These are phyloP conservation scores for Drosophila ficusphila DNA, from an alignment of 1,140 invertebrate species.

Conservation along the genomic window DNA sequence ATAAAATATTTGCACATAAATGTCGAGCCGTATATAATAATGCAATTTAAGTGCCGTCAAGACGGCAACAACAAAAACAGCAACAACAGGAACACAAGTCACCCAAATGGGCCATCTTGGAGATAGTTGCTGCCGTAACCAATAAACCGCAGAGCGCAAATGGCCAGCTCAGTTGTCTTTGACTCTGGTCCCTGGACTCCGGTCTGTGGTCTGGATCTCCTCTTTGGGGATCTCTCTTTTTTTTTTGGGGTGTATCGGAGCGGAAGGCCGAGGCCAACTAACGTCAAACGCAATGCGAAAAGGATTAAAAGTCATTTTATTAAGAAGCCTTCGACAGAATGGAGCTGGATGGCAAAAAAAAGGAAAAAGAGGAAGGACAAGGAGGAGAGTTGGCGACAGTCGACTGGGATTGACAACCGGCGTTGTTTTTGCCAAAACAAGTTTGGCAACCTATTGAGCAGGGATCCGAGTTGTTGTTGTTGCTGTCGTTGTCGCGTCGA, in stretches of 20 bases:
- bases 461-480: constrained; percentile 29
- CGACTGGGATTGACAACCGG: constrained; percentile 50
- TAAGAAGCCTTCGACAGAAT: constrained; percentile 53
- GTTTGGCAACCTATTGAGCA: constrained; percentile 63
- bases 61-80: constrained; percentile 15
- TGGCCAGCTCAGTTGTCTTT: constrained; percentile 30
- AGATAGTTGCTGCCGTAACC: constrained; percentile 62
- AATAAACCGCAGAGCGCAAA: constrained; percentile 78
- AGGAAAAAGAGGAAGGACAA: not conserved
- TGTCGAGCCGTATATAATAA: constrained; percentile 79
- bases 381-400: constrained; percentile 6
- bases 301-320: constrained; percentile 82
- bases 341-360: constrained; percentile 1
- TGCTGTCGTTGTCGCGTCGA: not conserved
- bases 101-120: constrained; percentile 24
- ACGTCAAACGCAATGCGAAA: constrained; percentile 79
- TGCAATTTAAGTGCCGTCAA: constrained; percentile 67
- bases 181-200: not conserved
- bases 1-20: constrained; percentile 83
- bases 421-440: constrained; percentile 62
- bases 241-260: constrained; percentile 32
- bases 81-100: constrained; percentile 8
- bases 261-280: constrained; percentile 59
- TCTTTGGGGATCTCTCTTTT: constrained; percentile 1
- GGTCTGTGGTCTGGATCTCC: not conserved